Conservation (phyloP, 2,113 vertebrate species). For the Brachypteracias leptosomus region DNA sequence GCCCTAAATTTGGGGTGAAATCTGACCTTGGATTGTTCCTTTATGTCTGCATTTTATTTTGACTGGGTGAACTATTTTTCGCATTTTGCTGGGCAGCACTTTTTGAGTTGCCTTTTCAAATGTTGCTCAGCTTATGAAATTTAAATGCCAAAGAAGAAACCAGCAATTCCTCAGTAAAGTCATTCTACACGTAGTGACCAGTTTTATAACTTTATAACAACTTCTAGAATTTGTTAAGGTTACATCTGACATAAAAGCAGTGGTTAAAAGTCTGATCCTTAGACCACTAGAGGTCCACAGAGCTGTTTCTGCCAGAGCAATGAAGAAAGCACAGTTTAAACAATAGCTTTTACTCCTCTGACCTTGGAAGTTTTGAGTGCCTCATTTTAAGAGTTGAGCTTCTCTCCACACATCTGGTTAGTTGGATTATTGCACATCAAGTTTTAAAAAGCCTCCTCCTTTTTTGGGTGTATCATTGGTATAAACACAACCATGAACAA, state of each 20-base stretch:
- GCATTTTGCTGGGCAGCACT: neutral
- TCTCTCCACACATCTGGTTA: neutral
- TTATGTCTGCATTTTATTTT: neutral
- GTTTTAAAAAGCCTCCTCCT: neutral
- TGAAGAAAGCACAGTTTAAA: neutral
- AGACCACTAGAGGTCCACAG: constrained; percentile 66
- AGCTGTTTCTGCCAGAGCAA: constrained; percentile 36
- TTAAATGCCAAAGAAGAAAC: neutral
- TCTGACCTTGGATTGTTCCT: neutral
- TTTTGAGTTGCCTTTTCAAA: neutral
- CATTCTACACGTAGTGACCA: neutral
- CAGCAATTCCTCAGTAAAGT: neutral
- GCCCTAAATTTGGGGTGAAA: neutral
- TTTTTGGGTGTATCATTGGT: neutral
- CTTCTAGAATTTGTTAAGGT: neutral
- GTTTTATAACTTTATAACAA: neutral
- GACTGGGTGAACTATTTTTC: neutral
- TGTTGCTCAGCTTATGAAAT: neutral
- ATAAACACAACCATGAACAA: neutral
- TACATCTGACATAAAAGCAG: neutral
- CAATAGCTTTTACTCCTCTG: neutral
- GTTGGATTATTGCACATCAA: neutral
- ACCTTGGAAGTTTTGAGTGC: neutral
- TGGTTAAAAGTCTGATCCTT: neutral
- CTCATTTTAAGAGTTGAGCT: neutral